Evolutionary conservation across 2,888 invertebrate genomes (phyloP).

Genomic region (Athalia circularis): DNA sequence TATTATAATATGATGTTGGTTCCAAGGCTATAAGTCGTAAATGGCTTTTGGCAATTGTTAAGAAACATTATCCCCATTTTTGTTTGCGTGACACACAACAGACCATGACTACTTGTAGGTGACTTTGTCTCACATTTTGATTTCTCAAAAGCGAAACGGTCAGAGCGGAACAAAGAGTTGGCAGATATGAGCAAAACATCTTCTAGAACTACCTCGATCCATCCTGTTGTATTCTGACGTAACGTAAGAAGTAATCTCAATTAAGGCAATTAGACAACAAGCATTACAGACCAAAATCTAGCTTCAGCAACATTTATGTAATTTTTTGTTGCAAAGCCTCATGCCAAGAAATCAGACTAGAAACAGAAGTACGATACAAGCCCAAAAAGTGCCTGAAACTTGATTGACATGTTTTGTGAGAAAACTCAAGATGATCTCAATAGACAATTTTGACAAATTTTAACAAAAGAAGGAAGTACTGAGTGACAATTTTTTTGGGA

Average conservation of each 20-base stretch:
- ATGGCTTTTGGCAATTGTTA: slow-evolving; percentile 20
- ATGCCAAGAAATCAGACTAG: neutral
- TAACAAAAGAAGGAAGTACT: too few species aligned
- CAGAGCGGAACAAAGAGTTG: slow-evolving; percentile 38
- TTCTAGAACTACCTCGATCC: neutral
- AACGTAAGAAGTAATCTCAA: neutral
- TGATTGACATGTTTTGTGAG: too few species aligned
- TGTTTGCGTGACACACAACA: slow-evolving; percentile 20
- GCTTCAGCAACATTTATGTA: neutral
- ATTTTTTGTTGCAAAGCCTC: too few species aligned
- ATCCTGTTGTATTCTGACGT: slow-evolving; percentile 1
- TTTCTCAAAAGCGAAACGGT: slow-evolving; percentile 12
- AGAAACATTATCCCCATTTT: slow-evolving; percentile 13
- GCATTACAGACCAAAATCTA: neutral
- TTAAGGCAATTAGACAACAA: neutral
- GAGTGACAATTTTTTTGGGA: neutral
- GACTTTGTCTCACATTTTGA: slow-evolving; percentile 16
- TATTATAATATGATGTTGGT: neutral
- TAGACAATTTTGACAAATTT: too few species aligned
- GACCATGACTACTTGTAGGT: slow-evolving; percentile 29
- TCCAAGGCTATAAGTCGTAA: slow-evolving; percentile 9
- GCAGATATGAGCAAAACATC: neutral
- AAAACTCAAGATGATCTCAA: too few species aligned
- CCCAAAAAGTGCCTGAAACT: too few species aligned
- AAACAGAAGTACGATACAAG: neutral